phyloP scores from a whole-genome alignment of 2,113 vertebrate species.

The Siphamia tubifer region DNA sequence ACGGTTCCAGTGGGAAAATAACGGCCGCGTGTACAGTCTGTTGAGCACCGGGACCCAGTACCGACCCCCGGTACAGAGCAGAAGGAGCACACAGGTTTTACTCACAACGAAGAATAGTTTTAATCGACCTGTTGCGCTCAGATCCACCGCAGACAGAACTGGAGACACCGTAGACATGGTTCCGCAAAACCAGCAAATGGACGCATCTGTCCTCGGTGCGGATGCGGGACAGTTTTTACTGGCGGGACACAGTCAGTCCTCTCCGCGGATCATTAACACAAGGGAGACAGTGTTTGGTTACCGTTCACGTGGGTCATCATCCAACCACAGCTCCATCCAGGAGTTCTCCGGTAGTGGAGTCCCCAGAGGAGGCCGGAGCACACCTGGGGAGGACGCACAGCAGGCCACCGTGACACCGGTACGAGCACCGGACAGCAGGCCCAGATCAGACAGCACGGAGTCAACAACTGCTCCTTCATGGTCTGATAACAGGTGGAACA shows the following conservation, averaged over 20 bases:
- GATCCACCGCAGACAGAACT: slow-evolving; percentile 15
- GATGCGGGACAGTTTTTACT: slow-evolving; percentile 55
- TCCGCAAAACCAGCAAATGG: slow-evolving; percentile 21
- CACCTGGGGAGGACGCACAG: background rate
- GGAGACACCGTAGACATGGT: background rate
- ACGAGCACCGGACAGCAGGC: background rate
- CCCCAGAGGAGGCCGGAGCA: slow-evolving; percentile 31
- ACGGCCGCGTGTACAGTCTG: slow-evolving; percentile 74
- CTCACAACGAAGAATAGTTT: slow-evolving; percentile 35
- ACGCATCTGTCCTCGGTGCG: slow-evolving; percentile 27
- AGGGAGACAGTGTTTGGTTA: background rate
- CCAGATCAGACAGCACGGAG: background rate
- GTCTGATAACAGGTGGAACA: background rate
- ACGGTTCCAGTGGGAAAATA: slow-evolving; percentile 75
- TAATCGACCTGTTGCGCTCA: background rate
- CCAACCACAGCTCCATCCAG: slow-evolving; percentile 7
- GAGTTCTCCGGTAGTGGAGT: slow-evolving; percentile 73
- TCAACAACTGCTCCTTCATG: too few relatives aligned
- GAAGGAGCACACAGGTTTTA: slow-evolving; percentile 51
- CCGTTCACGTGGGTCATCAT: background rate
- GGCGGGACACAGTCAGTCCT: background rate
- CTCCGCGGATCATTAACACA: background rate
- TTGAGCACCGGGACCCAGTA: slow-evolving; percentile 77
- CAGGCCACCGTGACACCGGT: background rate
- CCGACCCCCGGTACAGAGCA: slow-evolving; percentile 42